These are phyloP conservation scores for Aphaenogaster rudis DNA, from an alignment of 1,140 invertebrate genomes.

Conservation along the genomic window DNA sequence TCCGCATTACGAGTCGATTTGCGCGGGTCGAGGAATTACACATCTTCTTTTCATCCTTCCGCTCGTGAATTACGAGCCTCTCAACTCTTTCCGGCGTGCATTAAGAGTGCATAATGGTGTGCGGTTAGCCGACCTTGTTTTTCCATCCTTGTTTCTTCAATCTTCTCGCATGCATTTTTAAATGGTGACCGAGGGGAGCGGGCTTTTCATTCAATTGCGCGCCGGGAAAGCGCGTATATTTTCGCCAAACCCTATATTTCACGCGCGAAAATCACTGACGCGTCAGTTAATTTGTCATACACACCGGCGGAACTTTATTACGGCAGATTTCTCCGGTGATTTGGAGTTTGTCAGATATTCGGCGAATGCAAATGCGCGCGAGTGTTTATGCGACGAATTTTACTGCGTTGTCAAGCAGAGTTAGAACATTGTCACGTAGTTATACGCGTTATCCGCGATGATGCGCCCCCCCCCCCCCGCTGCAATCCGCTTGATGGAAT, in stretches of 20 bases:
- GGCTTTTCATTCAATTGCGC: not conserved
- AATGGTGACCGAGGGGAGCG: not conserved
- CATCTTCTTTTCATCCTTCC: slow-evolving; percentile 42
- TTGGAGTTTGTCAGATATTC: slow-evolving; percentile 54
- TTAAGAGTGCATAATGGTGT: slow-evolving; percentile 32
- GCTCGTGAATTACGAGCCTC: slow-evolving; percentile 5
- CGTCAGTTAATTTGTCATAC: slow-evolving; percentile 40
- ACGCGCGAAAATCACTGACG: slow-evolving; percentile 20
- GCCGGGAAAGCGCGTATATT: not conserved
- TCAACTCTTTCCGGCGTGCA: slow-evolving; percentile 2
- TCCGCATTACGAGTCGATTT: slow-evolving; percentile 58
- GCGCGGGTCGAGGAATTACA: slow-evolving; percentile 60
- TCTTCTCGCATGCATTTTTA: slow-evolving; percentile 26
- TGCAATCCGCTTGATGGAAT: not conserved
- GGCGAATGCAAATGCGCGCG: slow-evolving; percentile 53
- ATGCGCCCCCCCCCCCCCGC: not conserved
- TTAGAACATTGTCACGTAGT: slow-evolving; percentile 36
- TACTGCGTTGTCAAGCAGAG: slow-evolving; percentile 33
- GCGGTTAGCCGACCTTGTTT: not conserved
- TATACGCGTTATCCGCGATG: slow-evolving; percentile 12
- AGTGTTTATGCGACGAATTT: slow-evolving; percentile 20
- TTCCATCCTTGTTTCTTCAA: not conserved
- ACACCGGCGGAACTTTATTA: slow-evolving; percentile 37
- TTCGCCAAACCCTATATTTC: not conserved
- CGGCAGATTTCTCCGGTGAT: slow-evolving; percentile 53